phyloP scores from a whole-genome alignment of 2,888 invertebrate species.

The Nephrocerus scutellatus region DNA sequence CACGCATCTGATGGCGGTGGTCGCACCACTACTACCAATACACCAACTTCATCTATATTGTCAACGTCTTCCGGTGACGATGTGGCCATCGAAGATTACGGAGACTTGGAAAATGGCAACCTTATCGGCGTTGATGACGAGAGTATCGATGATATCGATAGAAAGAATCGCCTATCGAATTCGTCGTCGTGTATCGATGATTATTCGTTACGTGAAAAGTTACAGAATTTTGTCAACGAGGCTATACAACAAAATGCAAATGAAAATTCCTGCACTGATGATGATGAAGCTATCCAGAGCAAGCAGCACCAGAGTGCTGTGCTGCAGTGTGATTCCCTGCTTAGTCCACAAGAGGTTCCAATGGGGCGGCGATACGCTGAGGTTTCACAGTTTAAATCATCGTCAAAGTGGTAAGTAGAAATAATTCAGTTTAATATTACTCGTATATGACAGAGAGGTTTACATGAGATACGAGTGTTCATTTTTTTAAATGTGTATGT shows the following conservation, averaged over 20 bases:
- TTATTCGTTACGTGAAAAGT: constrained; percentile 43
- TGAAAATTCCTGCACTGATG: constrained; percentile 20
- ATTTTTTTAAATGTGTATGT: no score
- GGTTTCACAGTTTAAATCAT: constrained; percentile 46
- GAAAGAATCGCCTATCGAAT: constrained; percentile 31
- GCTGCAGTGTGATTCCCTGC: constrained; percentile 34
- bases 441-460: no score
- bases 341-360: constrained; percentile 48
- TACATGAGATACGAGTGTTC: no score
- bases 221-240: constrained; percentile 43
- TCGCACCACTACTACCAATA: constrained; percentile 22
- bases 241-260: constrained; percentile 21
- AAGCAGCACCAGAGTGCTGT: constrained; percentile 18
- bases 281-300: constrained; percentile 19
- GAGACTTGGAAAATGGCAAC: constrained; percentile 45
- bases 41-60: constrained; percentile 22
- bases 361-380: constrained; percentile 47
- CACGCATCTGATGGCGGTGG: constrained; percentile 28
- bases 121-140: constrained; percentile 28
- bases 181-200: constrained; percentile 43
- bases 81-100: constrained; percentile 37
- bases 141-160: constrained; percentile 23
- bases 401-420: constrained; percentile 33
- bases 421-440: no score
- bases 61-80: constrained; percentile 26